Base-by-base conservation (phyloP, 35 echinoderm and acorn worm species). In the Ophiothrix spiculata region DNA sequence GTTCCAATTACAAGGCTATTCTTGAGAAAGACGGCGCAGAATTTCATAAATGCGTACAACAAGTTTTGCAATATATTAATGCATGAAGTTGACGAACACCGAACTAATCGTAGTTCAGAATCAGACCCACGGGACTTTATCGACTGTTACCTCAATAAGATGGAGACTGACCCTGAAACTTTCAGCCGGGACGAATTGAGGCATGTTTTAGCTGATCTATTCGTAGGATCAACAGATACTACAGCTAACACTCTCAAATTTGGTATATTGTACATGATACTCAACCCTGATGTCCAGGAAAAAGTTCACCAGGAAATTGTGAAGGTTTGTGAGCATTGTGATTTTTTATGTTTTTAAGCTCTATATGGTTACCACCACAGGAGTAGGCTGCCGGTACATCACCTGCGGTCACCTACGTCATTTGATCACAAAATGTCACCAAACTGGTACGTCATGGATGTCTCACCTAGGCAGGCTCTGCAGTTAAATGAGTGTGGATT, bases 231-330 rank as follows among this genome's bases (percentile, higher is more conserved):
- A 0, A 86, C 87, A 37, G 91, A 89, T 29, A 89, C 91, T 32
- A 88, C 78, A 15, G 56, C 91, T 16, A 84, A 77, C 8, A 93
- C 91, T 0, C 78, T 93, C 0, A 34, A 79, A 39, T 93, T 87
- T 87, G 78, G 42, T 8, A 29, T 93, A 0, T 64, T 93, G 19
- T 93, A 89, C 34, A 89, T 93, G 81, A 33, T 76, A 35, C 75
- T 80, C 15, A 38, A 81, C 38, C 91, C 82, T 25, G 82, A 86
- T 19, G 31, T 93, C 29, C 91, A 93, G 46, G 56, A 86, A 4
- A 76, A 81, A 74, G 91, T 93, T 16, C 81, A 92, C 33, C 28
- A 90, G 77, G 88, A 90, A 84, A 38, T 84, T 1, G 40, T 83
- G 40, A 36, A n/a, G n/a, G n/a, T n/a, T n/a, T n/a, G n/a, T n/a